Base-by-base conservation (phyloP, 2,113 vertebrate species). In the Anthoscopus minutus region DNA sequence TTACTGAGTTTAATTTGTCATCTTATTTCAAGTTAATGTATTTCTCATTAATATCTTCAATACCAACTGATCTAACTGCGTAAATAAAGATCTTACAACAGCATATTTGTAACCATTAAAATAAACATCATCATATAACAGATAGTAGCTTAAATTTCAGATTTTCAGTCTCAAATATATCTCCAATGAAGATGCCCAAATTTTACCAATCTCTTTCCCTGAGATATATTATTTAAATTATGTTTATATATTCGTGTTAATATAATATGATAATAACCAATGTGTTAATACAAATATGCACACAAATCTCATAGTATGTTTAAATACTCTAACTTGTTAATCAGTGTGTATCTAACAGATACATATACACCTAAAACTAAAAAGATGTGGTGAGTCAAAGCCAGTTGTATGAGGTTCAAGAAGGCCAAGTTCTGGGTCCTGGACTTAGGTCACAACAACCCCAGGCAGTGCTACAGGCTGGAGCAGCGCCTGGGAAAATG, bases 391-490 rank as follows among this genome's bases (percentile, higher is more conserved):
- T 35, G 19, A 38, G 6, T 7, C 4, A 15, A 64, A 60, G 21
- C 3, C 21, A 73, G 0, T 0, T 69, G 10, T 30, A n/a, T 6
- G 53, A 84, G 11, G 7, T 33, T 33, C 24, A 58, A 44, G 6
- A 35, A 71, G 21, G 19, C 22, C 7, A 30, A 13, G 27, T 20
- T 15, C 18, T 0, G 0, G 15, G 11, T 66, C 16, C 30, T 81
- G 37, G 47, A 10, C 13, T 1, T 22, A 3, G 24, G 37, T 13
- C 22, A 61, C 25, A 66, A 3, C 9, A 61, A 61, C 7, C 9
- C 35, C 62, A 18, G 3, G 24, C 9, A 53, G 8, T 0, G 0
- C 27, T 14, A 13, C 38, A 72, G 62, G 21, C 3, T 42, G 14
- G 44, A 18, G 30, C 7, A 30, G 25, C 3, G 38, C 3, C 18